A percentile compares a stretch with the other conserved stretches of the same genome.
These are phyloP conservation scores for Zaprionus lineosus DNA, from an alignment of 2,888 invertebrate species.

Conservation along the genomic window DNA sequence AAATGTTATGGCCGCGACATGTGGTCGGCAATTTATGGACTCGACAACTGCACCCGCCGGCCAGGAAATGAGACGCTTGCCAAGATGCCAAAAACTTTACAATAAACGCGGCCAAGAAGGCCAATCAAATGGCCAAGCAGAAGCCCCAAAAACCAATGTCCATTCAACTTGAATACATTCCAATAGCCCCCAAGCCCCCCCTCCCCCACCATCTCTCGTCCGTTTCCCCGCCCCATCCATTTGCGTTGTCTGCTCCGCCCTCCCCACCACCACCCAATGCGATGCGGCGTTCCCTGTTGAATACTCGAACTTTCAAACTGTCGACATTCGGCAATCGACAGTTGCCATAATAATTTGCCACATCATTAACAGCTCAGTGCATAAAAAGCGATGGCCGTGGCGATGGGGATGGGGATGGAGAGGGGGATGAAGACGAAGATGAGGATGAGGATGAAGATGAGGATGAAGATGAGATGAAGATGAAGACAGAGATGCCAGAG, in stretches of 20 bases:
- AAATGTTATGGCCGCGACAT: conserved; percentile 54
- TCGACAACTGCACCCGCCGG: conserved; percentile 24
- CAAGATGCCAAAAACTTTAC: conserved; percentile 43
- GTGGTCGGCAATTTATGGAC: conserved; percentile 36
- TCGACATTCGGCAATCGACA: conserved; percentile 60
- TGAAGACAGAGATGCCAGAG: too few species aligned
- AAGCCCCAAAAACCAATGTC: conserved; percentile 42
- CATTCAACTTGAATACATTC: conserved; percentile 70
- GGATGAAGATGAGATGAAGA: background rate
- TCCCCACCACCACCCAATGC: too few species aligned
- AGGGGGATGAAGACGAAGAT: background rate
- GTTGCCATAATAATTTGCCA: conserved; percentile 77
- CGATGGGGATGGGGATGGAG: conserved; percentile 1
- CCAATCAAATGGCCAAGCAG: conserved; percentile 10
- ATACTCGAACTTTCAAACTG: conserved; percentile 20
- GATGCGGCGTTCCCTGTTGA: too few species aligned
- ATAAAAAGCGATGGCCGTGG: conserved; percentile 55
- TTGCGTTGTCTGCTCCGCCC: too few species aligned
- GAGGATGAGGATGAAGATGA: conserved; percentile 1
- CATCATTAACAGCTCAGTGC: conserved; percentile 75
- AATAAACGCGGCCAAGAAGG: conserved; percentile 41
- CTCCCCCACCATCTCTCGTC: background rate
- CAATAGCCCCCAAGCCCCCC: conserved; percentile 6
- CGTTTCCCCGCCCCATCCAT: background rate
- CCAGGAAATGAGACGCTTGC: conserved; percentile 12